These are phyloP conservation scores for Pangasius krempfi DNA, from an alignment of 2,797 vertebrate species.

Conservation along the genomic window DNA sequence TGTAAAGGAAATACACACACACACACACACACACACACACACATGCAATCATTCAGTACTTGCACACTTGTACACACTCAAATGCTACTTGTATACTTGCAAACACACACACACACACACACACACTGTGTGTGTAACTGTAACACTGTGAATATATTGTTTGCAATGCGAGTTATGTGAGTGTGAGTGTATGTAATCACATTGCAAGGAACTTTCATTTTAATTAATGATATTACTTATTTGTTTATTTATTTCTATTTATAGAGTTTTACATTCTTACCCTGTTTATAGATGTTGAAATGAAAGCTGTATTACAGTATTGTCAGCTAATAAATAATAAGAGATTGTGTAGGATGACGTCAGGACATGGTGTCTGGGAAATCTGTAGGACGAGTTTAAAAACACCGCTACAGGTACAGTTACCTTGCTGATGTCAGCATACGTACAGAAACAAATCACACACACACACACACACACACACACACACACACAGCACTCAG, in stretches of 20 bases:
- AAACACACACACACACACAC: constrained; percentile 11
- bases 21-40: constrained; percentile 40
- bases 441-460: constrained; percentile 13
- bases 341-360: background rate
- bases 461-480: constrained; percentile 47
- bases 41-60: background rate
- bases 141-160: background rate
- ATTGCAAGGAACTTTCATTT: background rate
- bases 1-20: constrained; percentile 5
- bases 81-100: background rate
- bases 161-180: background rate
- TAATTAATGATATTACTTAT: background rate
- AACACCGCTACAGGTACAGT: background rate
- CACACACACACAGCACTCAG: constrained; percentile 48
- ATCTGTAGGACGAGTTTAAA: background rate
- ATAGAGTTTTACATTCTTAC: too few species aligned
- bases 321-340: too few species aligned
- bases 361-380: background rate
- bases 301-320: too few species aligned
- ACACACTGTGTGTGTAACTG: too few species aligned
- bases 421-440: background rate
- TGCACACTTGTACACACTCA: background rate
- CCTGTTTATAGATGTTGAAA: too few species aligned
- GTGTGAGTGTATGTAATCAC: background rate
- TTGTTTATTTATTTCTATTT: too few species aligned